These are phyloP conservation scores for Melanotaenia nigrans DNA, from an alignment of 2,797 vertebrate species.

Conservation along the genomic window DNA sequence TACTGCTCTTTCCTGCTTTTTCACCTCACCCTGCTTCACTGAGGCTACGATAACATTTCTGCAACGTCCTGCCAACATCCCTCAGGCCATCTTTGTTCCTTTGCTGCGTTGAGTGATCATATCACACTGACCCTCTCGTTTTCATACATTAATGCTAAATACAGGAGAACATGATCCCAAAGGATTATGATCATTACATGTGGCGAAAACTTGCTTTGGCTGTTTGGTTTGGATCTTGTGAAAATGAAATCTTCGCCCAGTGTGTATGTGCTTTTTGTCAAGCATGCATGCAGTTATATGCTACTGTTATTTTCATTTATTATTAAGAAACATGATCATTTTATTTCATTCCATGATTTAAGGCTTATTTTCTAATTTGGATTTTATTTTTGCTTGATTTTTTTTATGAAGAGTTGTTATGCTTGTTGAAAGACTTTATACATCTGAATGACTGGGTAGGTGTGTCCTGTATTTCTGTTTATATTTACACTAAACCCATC, in stretches of 20 bases:
- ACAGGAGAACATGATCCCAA: conserved; percentile 38
- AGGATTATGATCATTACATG: conserved; percentile 38
- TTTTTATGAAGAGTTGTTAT: conserved; percentile 24
- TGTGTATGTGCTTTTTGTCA: conserved; percentile 62
- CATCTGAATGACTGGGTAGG: conserved; percentile 4
- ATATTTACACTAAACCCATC: background rate
- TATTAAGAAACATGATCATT: conserved; percentile 61
- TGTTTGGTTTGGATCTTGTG: conserved; percentile 76
- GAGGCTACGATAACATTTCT: conserved; percentile 78
- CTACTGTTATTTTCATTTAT: conserved; percentile 62
- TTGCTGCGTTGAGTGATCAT: conserved; percentile 59
- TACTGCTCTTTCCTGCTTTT: conserved; percentile 86
- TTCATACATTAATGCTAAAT: conserved; percentile 24
- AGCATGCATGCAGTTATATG: conserved; percentile 61
- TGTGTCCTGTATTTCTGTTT: background rate
- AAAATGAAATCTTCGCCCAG: conserved; percentile 77
- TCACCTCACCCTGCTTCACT: conserved; percentile 79
- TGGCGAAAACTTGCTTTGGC: conserved; percentile 36
- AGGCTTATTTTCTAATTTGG: conserved; percentile 29
- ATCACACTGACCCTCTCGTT: conserved; percentile 49
- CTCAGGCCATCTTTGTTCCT: conserved; percentile 32
- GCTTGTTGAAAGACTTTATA: conserved; percentile 21
- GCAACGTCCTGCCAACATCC: conserved; percentile 75
- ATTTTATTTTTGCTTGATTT: conserved; percentile 7
- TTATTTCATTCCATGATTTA: conserved; percentile 36